Evolutionary conservation across 2,888 invertebrate genomes (phyloP), one percentile per base, ranked within the genome.

Genomic region (Acanthosepion esculentum): DNA sequence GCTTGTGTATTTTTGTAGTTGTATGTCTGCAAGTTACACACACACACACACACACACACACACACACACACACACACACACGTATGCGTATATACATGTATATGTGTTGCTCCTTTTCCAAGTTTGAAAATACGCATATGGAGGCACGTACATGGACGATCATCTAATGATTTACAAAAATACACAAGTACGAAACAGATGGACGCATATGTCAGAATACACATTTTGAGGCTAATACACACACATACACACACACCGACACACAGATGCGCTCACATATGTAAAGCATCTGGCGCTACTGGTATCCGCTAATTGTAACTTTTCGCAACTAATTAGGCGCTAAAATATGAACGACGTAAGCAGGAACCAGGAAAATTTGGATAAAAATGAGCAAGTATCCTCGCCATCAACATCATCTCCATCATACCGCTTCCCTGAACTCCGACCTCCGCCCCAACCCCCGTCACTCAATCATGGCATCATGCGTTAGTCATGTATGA

Each of bases 271-370:
- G 12, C n/a, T 78, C 78, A 33, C 78, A 78, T 33, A n/a, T 78
- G n/a, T 33, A 78, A 78, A 78, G 78, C 78, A 78, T 78, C 78
- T 78, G 78, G 10, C 15, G 78, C 18, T 33, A n/a, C n/a, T 78
- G 78, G n/a, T 78, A 15, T 23, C 23, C 78, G n/a, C 78, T 78
- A 78, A 78, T 78, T 78, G 78, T 78, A 78, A 33, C 78, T 78
- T 78, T 78, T 33, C 78, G 78, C 78, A 78, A 78, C 78, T 78
- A 78, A 78, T 78, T 78, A 78, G 78, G n/a, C 78, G 78, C n/a
- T 78, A 33, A 78, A 78, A 78, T 78, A 78, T 78, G 78, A 78
- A 78, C n/a, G 78, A n/a, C 18, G n/a, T 12, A 12, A n/a, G n/a
- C 78, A 78, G n/a, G 78, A 78, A 78, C 12, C 4, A n/a, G n/a